Base-by-base conservation (phyloP, 2,888 invertebrate genomes). In the Ophraella communa region DNA sequence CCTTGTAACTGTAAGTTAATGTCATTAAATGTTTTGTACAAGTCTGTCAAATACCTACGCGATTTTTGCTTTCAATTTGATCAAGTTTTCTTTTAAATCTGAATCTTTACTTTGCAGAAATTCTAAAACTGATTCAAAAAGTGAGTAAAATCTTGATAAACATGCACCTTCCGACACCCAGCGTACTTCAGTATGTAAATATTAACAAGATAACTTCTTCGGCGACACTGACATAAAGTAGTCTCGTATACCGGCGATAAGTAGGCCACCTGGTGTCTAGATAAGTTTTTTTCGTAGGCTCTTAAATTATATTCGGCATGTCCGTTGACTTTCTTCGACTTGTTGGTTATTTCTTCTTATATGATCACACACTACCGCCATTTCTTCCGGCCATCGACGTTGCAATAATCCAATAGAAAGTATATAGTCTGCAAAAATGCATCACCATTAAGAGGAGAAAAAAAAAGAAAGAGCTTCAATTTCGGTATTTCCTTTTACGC, bases 301-400 rank as follows among this genome's bases (percentile, higher is more conserved):
- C 64, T 66, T 62, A 64, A 68, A 68, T 68, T 66, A 68, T 68
- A 68, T 66, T 68, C 62, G 66, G 66, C 64, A 68, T 68, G 64
- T 66, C 59, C 62, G 68, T 62, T 56, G 68, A 68, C 68, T 68
- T 68, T 68, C 68, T 68, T 68, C 64, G 64, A 54, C 57, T 57
- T 62, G 27, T 54, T 10, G 45, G 21, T 42, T 42, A 33, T 35
- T 42, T 55, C 55, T 42, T 56, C 56, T 55, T 60, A 63, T 42
- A 59, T 58, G 60, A 45, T 20, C 45, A 21, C 21, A 57, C 20
- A 52, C 49, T 33, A 63, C 60, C 62, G 62, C 62, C 54, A 52
- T 60, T 66, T 39, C 63, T 66, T 66, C 66, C 66, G 57, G 64
- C 53, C 60, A 63, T 59, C 33, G 18, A 24, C 61, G 54, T 11